Base-by-base conservation (phyloP, 2,888 invertebrate genomes). In the Phania funesta region DNA sequence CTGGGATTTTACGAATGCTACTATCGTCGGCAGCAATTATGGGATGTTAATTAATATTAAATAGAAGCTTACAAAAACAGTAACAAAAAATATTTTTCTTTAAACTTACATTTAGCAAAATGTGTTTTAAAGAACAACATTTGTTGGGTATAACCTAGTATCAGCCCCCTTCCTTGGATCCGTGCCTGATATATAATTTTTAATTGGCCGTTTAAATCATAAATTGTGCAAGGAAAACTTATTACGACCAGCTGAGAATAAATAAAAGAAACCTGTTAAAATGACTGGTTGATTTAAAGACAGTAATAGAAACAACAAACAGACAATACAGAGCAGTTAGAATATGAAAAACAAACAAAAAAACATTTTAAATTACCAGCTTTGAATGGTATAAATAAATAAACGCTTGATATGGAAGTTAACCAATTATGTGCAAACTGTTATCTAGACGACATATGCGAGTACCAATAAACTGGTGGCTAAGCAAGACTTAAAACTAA, bases 151-250 rank as follows among this genome's bases (percentile, higher is more conserved):
- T n/a, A n/a, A n/a, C n/a, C n/a, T n/a, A n/a, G n/a, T n/a, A n/a
- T n/a, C n/a, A n/a, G n/a, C n/a, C n/a, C n/a, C n/a, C n/a, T n/a
- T n/a, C n/a, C n/a, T n/a, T n/a, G n/a, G n/a, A n/a, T n/a, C n/a
- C n/a, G n/a, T n/a, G n/a, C n/a, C n/a, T n/a, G n/a, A n/a, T n/a
- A n/a, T n/a, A n/a, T n/a, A n/a, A n/a, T n/a, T n/a, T n/a, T n/a
- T n/a, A n/a, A n/a, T n/a, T n/a, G n/a, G n/a, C n/a, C n/a, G 65
- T 80, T 58, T 56, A 44, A 80, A n/a, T 38, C 58, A 44, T 58
- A 67, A 26, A 46, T 46, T 44, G 64, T 24, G 48, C 48, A 54
- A 68, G 54, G 18, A 52, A 48, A 74, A 62, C 64, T 46, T 38
- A 64, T 54, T 38, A n/a, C 46, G 35, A 13, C n/a, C 18, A 16